phyloP scores from a whole-genome alignment of 2,888 invertebrate species.

The Tridacna gigas region DNA sequence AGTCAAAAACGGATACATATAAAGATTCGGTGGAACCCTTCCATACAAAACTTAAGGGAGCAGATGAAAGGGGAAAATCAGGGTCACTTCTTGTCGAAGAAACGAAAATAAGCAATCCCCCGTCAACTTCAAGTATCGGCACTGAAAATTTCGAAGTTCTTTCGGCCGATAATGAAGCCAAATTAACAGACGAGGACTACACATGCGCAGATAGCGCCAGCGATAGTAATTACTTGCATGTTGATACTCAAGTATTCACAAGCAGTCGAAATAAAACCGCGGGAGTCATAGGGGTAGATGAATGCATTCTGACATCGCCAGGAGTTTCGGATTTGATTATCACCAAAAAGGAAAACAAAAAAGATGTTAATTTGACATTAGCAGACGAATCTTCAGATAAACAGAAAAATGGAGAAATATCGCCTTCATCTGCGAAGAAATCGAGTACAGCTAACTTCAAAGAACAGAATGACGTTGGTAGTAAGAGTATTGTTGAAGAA shows the following conservation, averaged over 20 bases:
- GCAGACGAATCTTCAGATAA: not conserved
- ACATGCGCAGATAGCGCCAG: slow-evolving; percentile 57
- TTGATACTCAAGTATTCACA: slow-evolving; percentile 67
- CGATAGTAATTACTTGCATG: slow-evolving; percentile 56
- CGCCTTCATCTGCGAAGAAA: not conserved
- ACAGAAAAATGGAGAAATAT: not conserved
- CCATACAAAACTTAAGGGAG: slow-evolving; percentile 29
- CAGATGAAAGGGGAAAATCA: slow-evolving; percentile 23
- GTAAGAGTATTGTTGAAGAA: not conserved
- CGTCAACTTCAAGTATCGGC: slow-evolving; percentile 46
- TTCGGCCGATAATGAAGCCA: slow-evolving; percentile 52
- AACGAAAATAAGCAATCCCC: slow-evolving; percentile 19
- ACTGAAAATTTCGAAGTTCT: slow-evolving; percentile 51
- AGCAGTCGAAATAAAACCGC: slow-evolving; percentile 63
- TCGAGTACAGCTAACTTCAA: not conserved
- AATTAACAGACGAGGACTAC: slow-evolving; percentile 35
- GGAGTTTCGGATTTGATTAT: not conserved
- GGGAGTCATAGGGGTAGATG: slow-evolving; percentile 53
- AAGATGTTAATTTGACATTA: not conserved
- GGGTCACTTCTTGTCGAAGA: slow-evolving; percentile 15
- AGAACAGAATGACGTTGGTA: not conserved
- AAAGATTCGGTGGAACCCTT: slow-evolving; percentile 24
- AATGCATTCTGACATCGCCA: not conserved
- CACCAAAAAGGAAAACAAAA: not conserved
- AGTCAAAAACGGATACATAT: not conserved